Conservation (phyloP, 2,113 vertebrate genomes). For the Amphiprion percula region DNA sequence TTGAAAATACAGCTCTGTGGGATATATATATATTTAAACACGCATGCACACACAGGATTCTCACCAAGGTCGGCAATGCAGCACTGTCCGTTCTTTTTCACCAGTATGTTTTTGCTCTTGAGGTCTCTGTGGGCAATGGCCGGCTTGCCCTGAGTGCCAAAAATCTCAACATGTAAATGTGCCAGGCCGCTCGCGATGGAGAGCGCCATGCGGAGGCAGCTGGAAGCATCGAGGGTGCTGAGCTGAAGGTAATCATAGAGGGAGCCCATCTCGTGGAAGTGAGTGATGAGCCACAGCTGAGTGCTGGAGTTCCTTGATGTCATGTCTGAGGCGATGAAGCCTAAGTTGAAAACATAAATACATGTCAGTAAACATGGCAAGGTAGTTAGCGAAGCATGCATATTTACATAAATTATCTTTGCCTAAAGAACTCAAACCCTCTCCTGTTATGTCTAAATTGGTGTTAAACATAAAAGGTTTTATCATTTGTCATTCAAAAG, state of each 20-base stretch:
- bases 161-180: constrained; percentile 97
- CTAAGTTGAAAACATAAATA: constrained; percentile 56
- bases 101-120: constrained; percentile 99
- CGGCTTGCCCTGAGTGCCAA: constrained; percentile 98
- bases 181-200: constrained; percentile 95
- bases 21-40: not conserved
- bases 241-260: constrained; percentile 97
- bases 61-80: constrained; percentile 98
- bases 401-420: not conserved
- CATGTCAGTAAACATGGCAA: too few species aligned
- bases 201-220: constrained; percentile 94
- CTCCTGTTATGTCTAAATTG: not conserved
- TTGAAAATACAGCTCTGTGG: not conserved
- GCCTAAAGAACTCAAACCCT: not conserved
- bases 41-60: not conserved
- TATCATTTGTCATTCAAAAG: not conserved
- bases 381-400: too few species aligned
- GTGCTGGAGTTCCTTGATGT: constrained; percentile 98
- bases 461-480: too few species aligned
- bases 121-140: constrained; percentile 97
- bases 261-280: constrained; percentile 98
- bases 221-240: constrained; percentile 91
- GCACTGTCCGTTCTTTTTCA: constrained; percentile 98
- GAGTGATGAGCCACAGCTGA: constrained; percentile 98
- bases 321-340: constrained; percentile 99